Conservation (phyloP, 2,113 vertebrate genomes). For the Ursus arctos region DNA sequence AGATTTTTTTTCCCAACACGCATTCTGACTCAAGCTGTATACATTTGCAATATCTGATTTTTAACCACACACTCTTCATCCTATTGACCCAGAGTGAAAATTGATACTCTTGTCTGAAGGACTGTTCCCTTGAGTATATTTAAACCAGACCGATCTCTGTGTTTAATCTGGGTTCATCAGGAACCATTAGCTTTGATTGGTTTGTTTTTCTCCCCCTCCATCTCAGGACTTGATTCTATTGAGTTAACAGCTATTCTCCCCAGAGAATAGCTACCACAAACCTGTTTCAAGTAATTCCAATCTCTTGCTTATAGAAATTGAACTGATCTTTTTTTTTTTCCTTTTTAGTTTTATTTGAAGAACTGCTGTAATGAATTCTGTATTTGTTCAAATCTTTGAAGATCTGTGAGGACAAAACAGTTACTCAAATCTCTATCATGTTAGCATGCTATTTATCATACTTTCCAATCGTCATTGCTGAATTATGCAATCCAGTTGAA, state of each 20-base stretch:
- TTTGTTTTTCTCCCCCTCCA: conserved; percentile 79
- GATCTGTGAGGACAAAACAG: conserved; percentile 48
- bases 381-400: conserved; percentile 69
- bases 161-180: conserved; percentile 84
- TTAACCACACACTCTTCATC: conserved; percentile 78
- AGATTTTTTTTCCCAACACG: background rate
- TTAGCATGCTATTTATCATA: conserved; percentile 32
- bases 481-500: conserved; percentile 37
- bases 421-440: conserved; percentile 35
- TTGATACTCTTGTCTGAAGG: conserved; percentile 83
- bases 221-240: conserved; percentile 76
- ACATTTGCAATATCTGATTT: conserved; percentile 82
- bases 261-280: conserved; percentile 62
- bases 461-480: conserved; percentile 42
- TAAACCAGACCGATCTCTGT: conserved; percentile 79
- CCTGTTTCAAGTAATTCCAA: conserved; percentile 73
- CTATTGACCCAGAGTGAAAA: conserved; percentile 83
- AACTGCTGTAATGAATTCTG: conserved; percentile 67
- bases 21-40: conserved; percentile 68
- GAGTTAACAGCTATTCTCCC: conserved; percentile 78
- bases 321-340: conserved; percentile 46
- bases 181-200: conserved; percentile 82
- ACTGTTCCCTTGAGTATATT: conserved; percentile 81
- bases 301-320: conserved; percentile 72
- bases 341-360: conserved; percentile 70